phyloP scores from a whole-genome alignment of 2,113 vertebrate genomes.

The Uria lomvia region DNA sequence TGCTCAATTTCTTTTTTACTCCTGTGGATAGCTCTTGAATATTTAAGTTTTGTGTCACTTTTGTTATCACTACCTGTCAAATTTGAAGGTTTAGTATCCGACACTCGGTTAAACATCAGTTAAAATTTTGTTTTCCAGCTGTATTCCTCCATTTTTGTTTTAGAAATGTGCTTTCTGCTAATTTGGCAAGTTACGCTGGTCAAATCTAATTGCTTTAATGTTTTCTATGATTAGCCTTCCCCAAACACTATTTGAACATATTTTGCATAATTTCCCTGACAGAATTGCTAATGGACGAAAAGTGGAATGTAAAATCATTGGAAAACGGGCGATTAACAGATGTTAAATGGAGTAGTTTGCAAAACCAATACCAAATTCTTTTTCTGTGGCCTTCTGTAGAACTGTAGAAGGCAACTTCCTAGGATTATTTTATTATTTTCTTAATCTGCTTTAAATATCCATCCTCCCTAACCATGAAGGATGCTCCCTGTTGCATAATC shows the following conservation, averaged over 20 bases:
- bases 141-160: neutral
- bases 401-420: neutral
- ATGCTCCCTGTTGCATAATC: neutral
- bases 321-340: neutral
- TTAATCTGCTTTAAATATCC: neutral
- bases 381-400: neutral
- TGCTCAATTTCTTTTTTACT: neutral
- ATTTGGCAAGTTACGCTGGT: neutral
- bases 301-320: neutral
- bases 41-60: neutral
- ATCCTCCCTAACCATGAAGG: neutral
- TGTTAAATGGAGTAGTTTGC: neutral
- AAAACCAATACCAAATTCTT: neutral
- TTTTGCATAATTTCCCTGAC: neutral
- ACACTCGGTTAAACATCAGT: neutral
- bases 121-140: neutral
- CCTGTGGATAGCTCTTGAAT: neutral
- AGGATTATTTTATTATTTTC: neutral
- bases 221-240: neutral
- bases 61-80: neutral
- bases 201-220: neutral
- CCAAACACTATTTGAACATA: neutral
- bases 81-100: neutral
- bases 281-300: neutral
- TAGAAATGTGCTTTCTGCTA: neutral